These are phyloP conservation scores for Candoia aspera DNA, from an alignment of 2,113 vertebrate species.

Conservation along the genomic window DNA sequence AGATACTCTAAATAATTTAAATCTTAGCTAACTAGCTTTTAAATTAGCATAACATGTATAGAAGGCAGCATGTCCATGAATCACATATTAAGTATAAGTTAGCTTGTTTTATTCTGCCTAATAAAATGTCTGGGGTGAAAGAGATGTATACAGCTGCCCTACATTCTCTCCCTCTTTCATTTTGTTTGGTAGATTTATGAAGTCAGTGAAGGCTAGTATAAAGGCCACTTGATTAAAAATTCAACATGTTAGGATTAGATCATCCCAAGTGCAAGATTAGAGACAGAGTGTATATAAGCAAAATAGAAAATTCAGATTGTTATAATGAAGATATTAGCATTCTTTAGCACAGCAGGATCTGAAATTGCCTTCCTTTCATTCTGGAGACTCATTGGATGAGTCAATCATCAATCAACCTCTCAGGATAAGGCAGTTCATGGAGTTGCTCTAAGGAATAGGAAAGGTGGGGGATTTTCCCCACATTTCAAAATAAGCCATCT, in stretches of 20 bases:
- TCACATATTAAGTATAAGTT: slow-evolving; percentile 26
- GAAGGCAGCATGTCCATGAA: neutral
- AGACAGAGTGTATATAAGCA: neutral
- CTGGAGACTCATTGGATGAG: neutral
- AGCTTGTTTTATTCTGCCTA: slow-evolving; percentile 35
- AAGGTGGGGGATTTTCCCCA: neutral
- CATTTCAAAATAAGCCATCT: neutral
- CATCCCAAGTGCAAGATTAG: neutral
- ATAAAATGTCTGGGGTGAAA: slow-evolving; percentile 27
- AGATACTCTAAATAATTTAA: slow-evolving; percentile 51
- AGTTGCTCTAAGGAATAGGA: neutral
- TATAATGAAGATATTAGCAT: neutral
- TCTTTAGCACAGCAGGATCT: neutral
- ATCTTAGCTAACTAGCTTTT: slow-evolving; percentile 20
- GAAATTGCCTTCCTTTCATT: neutral
- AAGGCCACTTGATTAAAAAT: slow-evolving; percentile 6
- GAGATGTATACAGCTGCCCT: neutral
- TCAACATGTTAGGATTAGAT: neutral
- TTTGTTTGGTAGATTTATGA: neutral
- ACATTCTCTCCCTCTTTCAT: neutral
- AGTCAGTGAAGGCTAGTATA: neutral
- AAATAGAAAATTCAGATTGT: neutral
- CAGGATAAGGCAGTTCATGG: neutral
- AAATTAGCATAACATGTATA: slow-evolving; percentile 22
- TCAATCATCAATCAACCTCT: neutral